Evolutionary conservation across 2,888 invertebrate species (phyloP), one percentile per base, ranked within the genome.

Genomic region (Perizoma affinitatum): DNA sequence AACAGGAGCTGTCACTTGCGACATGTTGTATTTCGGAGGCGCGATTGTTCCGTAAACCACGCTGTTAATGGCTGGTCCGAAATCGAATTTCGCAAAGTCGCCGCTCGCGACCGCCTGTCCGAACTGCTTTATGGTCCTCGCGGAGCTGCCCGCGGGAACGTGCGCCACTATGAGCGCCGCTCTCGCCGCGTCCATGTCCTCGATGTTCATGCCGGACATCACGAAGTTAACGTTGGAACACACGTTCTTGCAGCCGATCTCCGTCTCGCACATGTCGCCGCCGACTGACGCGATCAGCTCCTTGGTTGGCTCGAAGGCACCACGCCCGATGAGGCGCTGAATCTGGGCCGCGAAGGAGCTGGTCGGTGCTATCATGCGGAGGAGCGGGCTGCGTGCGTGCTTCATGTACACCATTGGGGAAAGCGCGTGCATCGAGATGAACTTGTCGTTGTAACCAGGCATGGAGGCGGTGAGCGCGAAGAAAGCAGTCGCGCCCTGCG

Each of bases 151-250:
- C 5, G 94, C 93, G 0, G 95, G 94, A 46, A 90, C 75, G 75
- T 94, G 94, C 10, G 76, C 80, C 54, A 93, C 75, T 64, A 95
- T 93, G 1, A 93, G 90, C 4, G 93, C 93, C n/a, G 94, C 74
- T 55, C 93, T 79, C 5, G 89, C 89, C 58, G 82, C 75, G 68
- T 95, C 94, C 67, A 95, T 79, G 72, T 93, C 91, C 8, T 90
- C 82, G 3, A 88, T 82, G 84, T 94, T 93, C 50, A 92, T 87
- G 36, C 96, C 96, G 43, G 93, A 89, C 61, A 95, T 84, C 22
- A 95, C 84, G 78, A 95, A 95, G 68, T 95, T 84, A 7, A 94
- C 74, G 76, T 95, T 93, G 54, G 94, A 88, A 76, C 95, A 95
- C 5, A 95, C 72, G 41, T 87, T 77, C 71, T 93, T 90, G 63